Evolutionary conservation across 2,888 invertebrate genomes (phyloP).

Genomic region (Drosophila cyrtoloma): DNA sequence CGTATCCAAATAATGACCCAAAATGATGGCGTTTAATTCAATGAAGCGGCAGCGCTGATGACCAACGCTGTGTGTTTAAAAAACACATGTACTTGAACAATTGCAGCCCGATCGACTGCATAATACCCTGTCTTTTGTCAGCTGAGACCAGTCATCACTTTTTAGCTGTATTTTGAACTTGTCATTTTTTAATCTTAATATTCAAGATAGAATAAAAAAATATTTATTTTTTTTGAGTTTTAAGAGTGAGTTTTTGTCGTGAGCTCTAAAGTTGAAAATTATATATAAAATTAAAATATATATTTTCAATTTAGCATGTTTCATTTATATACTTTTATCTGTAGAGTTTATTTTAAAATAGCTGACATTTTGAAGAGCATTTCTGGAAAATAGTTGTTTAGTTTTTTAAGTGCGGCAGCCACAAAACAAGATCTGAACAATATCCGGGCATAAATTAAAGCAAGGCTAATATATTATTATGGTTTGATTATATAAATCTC

Average conservation of each 20-base stretch:
- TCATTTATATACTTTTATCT: not conserved
- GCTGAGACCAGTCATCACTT: not conserved
- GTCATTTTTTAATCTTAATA: not conserved
- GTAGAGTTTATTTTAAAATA: not conserved
- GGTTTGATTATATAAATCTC: not conserved
- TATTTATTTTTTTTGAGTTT: not conserved
- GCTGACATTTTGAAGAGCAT: not conserved
- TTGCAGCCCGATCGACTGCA: not conserved
- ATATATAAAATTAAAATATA: not conserved
- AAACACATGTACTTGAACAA: constrained; percentile 11
- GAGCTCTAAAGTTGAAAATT: not conserved
- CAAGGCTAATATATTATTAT: not conserved
- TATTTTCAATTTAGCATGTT: not conserved
- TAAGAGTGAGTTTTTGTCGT: not conserved
- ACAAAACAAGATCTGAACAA: not conserved
- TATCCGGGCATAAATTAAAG: not conserved
- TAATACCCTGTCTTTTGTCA: constrained; percentile 22
- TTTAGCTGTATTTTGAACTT: not conserved
- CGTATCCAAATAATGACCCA: constrained; percentile 83
- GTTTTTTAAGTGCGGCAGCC: not conserved
- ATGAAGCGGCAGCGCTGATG: constrained; percentile 65
- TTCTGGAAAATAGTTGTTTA: not conserved
- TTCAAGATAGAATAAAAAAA: not conserved
- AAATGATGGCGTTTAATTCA: constrained; percentile 82
- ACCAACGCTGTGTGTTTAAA: constrained; percentile 56